Base-by-base conservation (phyloP, 2,113 vertebrate species). In the Marmota flaviventris region DNA sequence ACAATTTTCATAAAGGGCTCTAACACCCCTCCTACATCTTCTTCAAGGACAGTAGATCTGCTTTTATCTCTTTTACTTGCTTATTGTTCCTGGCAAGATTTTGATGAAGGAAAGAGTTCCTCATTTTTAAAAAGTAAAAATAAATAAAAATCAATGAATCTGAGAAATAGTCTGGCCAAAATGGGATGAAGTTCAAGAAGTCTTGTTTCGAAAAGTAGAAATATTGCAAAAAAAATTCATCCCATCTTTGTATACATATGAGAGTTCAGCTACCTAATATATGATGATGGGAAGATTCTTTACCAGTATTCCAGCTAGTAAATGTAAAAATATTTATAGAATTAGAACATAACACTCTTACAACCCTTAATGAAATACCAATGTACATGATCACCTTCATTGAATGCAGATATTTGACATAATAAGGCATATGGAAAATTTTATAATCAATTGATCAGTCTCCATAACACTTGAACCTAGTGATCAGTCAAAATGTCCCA, bases 41-140 rank as follows among this genome's bases (percentile, higher is more conserved):
- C 58, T 85, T 86, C 73, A 39, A 85, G 95, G 53, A 79, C 51
- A 53, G 53, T 85, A 91, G 51, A 91, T 91, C 58, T 94, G 39
- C 65, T 94, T 94, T 97, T 95, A 81, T 94, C 91, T 97, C 53
- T 42, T 42, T 95, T 87, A 91, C 85, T 91, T 96, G 45, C 82
- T 93, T 93, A 65, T 51, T 93, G 4, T 91, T 93, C 48, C 89
- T 96, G 85, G 61, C 73, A 96, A 78, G 83, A 85, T 85, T 85
- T 91, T 22, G 9, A 69, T 61, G 39, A 78, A 91, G 85, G 85
- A 88, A 92, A 97, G 29, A 5, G 17, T 73, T 94, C 77, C 56
- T 87, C 34, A 39, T 89, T 42, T 42, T 42, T 42, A 42, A 42
- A 42, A 42, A 42, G 42, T 27, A 95, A 83, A 78, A 82, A 92